A percentile compares a stretch with the other conserved stretches of the same genome.
Conservation (phyloP, 2,797 vertebrate genomes). For the Apogon hyalosoma region DNA sequence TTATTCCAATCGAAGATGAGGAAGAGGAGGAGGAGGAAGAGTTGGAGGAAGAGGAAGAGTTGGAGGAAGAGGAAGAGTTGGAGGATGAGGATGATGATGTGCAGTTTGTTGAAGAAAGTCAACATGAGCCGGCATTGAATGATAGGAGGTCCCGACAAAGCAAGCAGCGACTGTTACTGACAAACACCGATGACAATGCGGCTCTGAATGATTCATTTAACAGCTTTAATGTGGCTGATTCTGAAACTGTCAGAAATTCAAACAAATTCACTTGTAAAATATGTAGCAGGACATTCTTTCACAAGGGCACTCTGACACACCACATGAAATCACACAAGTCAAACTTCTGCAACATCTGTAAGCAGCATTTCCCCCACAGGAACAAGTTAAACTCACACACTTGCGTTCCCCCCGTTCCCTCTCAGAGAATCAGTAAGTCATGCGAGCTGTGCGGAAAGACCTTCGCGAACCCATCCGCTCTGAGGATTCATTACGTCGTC, state of each 20-base stretch:
- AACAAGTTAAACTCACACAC: constrained; percentile 63
- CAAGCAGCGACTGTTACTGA: constrained; percentile 25
- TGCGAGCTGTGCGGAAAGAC: constrained; percentile 77
- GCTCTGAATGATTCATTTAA: constrained; percentile 13
- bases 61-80: constrained; percentile 16
- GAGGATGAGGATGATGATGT: constrained; percentile 50
- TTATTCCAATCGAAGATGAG: constrained; percentile 66
- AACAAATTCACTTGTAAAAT: constrained; percentile 65
- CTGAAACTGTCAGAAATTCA: constrained; percentile 13
- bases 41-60: constrained; percentile 26
- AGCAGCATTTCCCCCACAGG: constrained; percentile 64
- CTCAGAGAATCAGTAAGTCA: constrained; percentile 22
- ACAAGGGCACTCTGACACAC: constrained; percentile 69
- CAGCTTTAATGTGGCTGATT: constrained; percentile 35
- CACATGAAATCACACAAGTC: constrained; percentile 78
- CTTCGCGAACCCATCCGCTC: constrained; percentile 73
- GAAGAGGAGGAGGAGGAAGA: constrained; percentile 47
- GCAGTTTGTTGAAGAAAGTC: constrained; percentile 60
- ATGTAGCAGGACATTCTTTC: constrained; percentile 68
- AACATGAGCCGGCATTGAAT: constrained; percentile 15
- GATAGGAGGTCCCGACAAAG: constrained; percentile 6
- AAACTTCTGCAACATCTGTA: constrained; percentile 72
- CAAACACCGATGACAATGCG: constrained; percentile 17
- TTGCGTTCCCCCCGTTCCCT: constrained; percentile 46
- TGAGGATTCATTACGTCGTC: constrained; percentile 77